Conservation (phyloP, 2,888 invertebrate species). For the Lepidonotus clava region DNA sequence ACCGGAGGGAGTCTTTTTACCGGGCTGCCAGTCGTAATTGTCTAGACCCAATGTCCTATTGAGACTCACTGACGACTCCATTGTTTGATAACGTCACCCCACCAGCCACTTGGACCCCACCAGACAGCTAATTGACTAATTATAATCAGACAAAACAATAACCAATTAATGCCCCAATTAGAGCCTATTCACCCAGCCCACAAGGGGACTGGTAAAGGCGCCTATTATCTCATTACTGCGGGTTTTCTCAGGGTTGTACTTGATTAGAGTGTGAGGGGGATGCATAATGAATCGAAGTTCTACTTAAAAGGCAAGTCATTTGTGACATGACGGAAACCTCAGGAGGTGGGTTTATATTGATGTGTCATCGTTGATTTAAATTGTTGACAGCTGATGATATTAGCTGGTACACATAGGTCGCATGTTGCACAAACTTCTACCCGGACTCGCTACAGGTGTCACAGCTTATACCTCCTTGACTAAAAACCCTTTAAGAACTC, state of each 20-base stretch:
- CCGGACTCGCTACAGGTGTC: no score
- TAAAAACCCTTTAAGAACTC: no score
- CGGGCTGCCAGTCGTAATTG: not conserved
- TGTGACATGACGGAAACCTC: not conserved
- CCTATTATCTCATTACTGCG: not conserved
- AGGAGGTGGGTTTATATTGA: not conserved
- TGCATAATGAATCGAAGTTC: no score
- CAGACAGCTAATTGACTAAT: conserved; percentile 46
- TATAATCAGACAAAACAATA: conserved; percentile 46
- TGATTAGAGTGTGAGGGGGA: no score
- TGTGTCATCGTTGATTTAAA: not conserved
- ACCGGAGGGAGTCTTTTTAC: not conserved
- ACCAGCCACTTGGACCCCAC: not conserved
- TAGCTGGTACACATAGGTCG: not conserved
- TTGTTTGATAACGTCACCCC: not conserved
- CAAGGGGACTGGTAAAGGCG: not conserved
- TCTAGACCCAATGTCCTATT: conserved; percentile 3
- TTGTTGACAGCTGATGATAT: not conserved
- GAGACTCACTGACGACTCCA: not conserved
- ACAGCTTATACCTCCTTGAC: no score
- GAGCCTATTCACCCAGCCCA: conserved; percentile 36
- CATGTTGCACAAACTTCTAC: not conserved
- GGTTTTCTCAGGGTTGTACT: no score
- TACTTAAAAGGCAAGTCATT: not conserved
- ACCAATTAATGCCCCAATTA: conserved; percentile 44